phyloP scores from a whole-genome alignment of 2,113 vertebrate genomes.

The Chionomys nivalis region DNA sequence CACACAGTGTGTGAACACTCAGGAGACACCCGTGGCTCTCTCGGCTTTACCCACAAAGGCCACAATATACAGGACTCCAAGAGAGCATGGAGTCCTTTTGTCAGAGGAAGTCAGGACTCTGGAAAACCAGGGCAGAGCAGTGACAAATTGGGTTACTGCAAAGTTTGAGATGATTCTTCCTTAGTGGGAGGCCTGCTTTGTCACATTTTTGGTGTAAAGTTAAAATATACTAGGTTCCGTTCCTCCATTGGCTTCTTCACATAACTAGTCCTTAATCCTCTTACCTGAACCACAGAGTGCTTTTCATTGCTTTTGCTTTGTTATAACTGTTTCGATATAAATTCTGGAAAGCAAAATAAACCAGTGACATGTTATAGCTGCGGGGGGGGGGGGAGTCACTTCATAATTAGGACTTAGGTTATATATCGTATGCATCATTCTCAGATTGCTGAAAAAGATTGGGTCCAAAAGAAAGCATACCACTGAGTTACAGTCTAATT shows the following conservation, averaged over 20 bases:
- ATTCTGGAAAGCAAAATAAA: conserved; percentile 37
- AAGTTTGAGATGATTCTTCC: not conserved
- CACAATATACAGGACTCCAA: not conserved
- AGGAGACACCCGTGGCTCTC: not conserved
- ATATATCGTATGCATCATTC: not conserved
- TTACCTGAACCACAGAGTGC: not conserved
- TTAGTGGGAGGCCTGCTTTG: not conserved
- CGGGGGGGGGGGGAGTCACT: not conserved
- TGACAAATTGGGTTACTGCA: not conserved
- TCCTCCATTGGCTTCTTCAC: not conserved
- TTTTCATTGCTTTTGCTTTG: conserved; percentile 24
- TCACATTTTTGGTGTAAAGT: not conserved
- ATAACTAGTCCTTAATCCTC: not conserved
- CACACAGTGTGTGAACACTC: not conserved
- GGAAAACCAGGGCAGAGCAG: not conserved
- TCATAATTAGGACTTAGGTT: not conserved
- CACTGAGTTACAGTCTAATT: not conserved
- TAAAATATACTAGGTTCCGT: not conserved
- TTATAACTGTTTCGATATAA: not conserved
- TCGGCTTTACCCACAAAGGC: not conserved
- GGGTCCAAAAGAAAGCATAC: not conserved
- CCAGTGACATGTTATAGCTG: not conserved
- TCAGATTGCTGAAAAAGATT: not conserved
- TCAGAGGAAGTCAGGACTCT: not conserved
- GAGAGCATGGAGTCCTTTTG: not conserved